Percentiles rank a stretch among this genome's conserved stretches.
Conservation (phyloP, 2,888 invertebrate species). For the Molorchus minor region DNA sequence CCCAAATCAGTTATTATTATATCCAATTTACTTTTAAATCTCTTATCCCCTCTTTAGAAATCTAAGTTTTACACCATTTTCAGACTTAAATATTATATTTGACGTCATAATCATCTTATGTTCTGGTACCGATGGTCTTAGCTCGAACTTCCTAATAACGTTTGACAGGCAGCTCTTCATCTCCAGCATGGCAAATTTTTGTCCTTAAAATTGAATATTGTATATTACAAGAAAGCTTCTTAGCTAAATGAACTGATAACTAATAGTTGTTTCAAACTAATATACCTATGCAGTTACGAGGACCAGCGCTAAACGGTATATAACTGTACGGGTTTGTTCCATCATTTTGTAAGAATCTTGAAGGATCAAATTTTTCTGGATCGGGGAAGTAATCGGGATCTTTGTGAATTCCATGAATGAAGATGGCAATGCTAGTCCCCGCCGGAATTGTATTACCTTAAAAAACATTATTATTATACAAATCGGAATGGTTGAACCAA, state of each 20-base stretch:
- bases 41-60: slow-evolving; percentile 4
- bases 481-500: not conserved
- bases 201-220: slow-evolving; percentile 7
- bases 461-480: not conserved
- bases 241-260: not conserved
- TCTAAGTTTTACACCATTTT: slow-evolving; percentile 9
- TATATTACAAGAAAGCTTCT: not conserved
- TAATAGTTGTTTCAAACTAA: not conserved
- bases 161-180: slow-evolving; percentile 64
- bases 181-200: slow-evolving; percentile 17
- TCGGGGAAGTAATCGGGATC: slow-evolving; percentile 65
- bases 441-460: not conserved
- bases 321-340: slow-evolving; percentile 65
- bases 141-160: slow-evolving; percentile 63
- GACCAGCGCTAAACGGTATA: slow-evolving; percentile 72
- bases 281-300: slow-evolving; percentile 65
- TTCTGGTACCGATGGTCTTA: slow-evolving; percentile 25
- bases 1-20: not conserved
- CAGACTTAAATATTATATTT: slow-evolving; percentile 9
- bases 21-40: not conserved
- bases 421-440: slow-evolving; percentile 60
- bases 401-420: slow-evolving; percentile 64
- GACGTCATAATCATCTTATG: slow-evolving; percentile 22
- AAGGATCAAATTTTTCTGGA: slow-evolving; percentile 66
- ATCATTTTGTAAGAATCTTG: slow-evolving; percentile 64